Evolutionary conservation across 1,140 invertebrate species (phyloP).

Genomic region (Drosophila auraria): DNA sequence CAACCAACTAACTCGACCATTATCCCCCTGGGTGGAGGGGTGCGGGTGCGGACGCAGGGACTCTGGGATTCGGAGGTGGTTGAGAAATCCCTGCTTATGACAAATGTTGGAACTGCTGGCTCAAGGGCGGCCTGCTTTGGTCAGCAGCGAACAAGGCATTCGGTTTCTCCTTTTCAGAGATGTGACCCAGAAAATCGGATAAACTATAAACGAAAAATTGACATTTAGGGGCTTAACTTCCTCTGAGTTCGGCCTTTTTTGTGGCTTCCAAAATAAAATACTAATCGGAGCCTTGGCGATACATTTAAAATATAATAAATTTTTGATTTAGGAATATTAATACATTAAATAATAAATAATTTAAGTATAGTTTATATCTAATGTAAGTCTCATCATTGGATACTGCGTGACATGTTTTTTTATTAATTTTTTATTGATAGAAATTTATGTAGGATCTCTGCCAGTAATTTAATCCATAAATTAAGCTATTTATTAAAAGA

Average conservation of each 20-base stretch:
- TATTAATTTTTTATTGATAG: no score
- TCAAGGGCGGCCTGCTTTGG: slow-evolving; percentile 25
- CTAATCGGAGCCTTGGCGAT: background rate
- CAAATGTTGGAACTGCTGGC: slow-evolving; percentile 55
- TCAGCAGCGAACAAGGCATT: slow-evolving; percentile 2
- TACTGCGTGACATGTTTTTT: no score
- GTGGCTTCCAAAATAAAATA: background rate
- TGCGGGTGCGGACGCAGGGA: background rate
- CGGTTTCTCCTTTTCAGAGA: background rate
- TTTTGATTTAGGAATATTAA: no score
- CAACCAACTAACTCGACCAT: slow-evolving; percentile 41
- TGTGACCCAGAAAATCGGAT: slow-evolving; percentile 1
- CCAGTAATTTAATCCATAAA: no score
- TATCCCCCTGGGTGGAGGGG: slow-evolving; percentile 25
- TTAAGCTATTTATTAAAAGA: no score
- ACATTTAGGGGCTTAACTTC: slow-evolving; percentile 8
- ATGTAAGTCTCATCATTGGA: no score
- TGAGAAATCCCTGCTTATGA: slow-evolving; percentile 58
- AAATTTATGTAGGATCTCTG: background rate
- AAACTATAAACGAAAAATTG: slow-evolving; percentile 5
- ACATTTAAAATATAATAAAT: background rate
- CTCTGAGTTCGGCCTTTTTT: background rate
- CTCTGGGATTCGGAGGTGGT: slow-evolving; percentile 2
- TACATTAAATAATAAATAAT: no score
- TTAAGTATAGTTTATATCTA: no score